phyloP scores from a whole-genome alignment of 2,797 vertebrate species.

The Urocyon cinereoargenteus region DNA sequence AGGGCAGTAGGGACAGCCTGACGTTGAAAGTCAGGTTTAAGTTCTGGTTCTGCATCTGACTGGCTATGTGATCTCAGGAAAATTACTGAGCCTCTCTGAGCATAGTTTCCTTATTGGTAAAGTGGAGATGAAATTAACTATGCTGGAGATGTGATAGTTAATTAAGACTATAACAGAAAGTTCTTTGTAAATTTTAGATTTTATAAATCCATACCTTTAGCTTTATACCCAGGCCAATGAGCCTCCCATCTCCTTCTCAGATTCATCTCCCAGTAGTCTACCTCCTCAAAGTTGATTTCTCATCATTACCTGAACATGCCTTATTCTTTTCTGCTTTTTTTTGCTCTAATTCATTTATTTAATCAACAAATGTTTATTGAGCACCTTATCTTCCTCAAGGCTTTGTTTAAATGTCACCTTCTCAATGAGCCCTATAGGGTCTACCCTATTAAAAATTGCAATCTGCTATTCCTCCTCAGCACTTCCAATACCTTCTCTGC shows the following conservation, averaged over 20 bases:
- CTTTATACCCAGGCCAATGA: neutral
- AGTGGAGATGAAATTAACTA: neutral
- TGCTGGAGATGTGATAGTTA: constrained; percentile 19
- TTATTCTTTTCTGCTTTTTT: neutral
- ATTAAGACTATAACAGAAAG: neutral
- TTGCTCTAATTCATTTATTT: neutral
- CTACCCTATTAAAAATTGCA: neutral
- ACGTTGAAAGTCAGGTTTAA: neutral
- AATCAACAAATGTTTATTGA: neutral
- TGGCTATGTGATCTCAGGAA: neutral
- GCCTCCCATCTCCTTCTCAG: neutral
- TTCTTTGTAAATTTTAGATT: neutral
- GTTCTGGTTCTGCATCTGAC: neutral
- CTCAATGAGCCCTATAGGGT: neutral
- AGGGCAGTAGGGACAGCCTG: neutral
- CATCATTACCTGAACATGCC: neutral
- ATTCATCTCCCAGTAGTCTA: neutral
- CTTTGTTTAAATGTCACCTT: constrained; percentile 1
- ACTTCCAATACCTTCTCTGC: neutral
- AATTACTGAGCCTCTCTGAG: neutral
- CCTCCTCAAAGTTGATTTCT: neutral
- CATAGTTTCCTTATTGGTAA: neutral
- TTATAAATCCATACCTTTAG: neutral
- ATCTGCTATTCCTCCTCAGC: neutral
- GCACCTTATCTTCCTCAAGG: neutral